Evolutionary conservation across 2,888 invertebrate species (phyloP).

Genomic region (Chirona hameri): DNA sequence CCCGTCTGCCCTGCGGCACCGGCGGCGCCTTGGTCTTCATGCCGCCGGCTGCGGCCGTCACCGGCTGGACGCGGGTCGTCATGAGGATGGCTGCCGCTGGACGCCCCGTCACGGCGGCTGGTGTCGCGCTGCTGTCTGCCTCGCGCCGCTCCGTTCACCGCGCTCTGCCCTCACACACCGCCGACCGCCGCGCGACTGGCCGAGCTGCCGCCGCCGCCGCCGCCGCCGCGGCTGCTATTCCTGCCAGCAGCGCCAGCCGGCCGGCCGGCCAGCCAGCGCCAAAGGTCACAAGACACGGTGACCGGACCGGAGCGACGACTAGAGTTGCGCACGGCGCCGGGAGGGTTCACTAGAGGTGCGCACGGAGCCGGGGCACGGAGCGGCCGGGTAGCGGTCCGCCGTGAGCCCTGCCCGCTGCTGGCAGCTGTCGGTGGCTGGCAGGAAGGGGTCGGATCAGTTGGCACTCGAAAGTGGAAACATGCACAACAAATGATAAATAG

Average conservation of each 20-base stretch:
- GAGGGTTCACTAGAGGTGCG: neutral
- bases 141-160: neutral
- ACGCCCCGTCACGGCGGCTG: neutral
- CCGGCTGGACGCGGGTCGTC: conserved; percentile 32
- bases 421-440: too few relatives aligned
- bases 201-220: conserved; percentile 7
- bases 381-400: neutral
- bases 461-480: too few relatives aligned
- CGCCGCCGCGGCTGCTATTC: neutral
- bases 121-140: neutral
- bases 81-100: conserved; percentile 3
- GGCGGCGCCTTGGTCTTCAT: conserved; percentile 31
- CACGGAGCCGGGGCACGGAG: neutral
- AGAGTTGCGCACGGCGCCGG: neutral
- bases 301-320: neutral
- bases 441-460: too few relatives aligned
- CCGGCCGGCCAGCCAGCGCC: conserved; percentile 2
- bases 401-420: too few relatives aligned
- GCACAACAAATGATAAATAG: too few relatives aligned
- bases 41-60: conserved; percentile 31
- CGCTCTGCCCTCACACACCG: neutral
- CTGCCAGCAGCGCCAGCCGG: neutral
- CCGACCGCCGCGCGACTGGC: neutral
- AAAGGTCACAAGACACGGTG: conserved; percentile 9
- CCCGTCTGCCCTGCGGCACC: conserved; percentile 34